Conservation (phyloP, 2,797 vertebrate species). For the Sebastes baramenuke region DNA sequence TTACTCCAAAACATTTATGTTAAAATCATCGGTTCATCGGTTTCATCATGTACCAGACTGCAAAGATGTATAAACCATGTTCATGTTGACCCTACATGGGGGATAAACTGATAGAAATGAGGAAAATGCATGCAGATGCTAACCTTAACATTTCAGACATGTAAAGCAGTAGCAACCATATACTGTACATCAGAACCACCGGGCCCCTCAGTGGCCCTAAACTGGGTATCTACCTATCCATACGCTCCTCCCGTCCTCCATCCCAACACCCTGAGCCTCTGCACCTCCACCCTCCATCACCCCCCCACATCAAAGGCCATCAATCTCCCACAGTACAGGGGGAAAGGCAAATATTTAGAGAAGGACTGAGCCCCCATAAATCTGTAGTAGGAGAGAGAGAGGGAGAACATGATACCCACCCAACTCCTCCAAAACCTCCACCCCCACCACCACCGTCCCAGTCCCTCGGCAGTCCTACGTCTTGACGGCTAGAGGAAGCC, state of each 20-base stretch:
- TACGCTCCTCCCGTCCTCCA: constrained; percentile 51
- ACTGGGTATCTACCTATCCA: constrained; percentile 50
- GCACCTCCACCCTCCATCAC: constrained; percentile 35
- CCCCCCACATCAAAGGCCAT: constrained; percentile 84
- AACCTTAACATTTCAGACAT: background rate
- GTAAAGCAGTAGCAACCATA: background rate
- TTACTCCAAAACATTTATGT: constrained; percentile 45
- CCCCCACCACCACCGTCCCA: constrained; percentile 58
- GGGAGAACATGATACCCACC: constrained; percentile 80
- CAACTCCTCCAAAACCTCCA: constrained; percentile 56
- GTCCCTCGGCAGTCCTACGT: constrained; percentile 76
- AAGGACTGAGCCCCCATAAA: constrained; percentile 86
- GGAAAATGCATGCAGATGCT: background rate
- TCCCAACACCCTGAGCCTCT: constrained; percentile 61
- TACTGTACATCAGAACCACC: constrained; percentile 1
- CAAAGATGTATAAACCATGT: constrained; percentile 21
- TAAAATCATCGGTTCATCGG: constrained; percentile 35
- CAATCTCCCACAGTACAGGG: constrained; percentile 84
- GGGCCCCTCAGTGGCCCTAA: constrained; percentile 23
- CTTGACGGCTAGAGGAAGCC: constrained; percentile 76
- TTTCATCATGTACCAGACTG: constrained; percentile 24
- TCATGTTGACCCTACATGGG: background rate
- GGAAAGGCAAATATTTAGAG: constrained; percentile 89
- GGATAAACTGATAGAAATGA: background rate
- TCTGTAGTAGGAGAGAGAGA: constrained; percentile 80